Evolutionary conservation across 2,113 vertebrate genomes (phyloP), one percentile per base, ranked within the genome.

Genomic region (Lanius ludovicianus): DNA sequence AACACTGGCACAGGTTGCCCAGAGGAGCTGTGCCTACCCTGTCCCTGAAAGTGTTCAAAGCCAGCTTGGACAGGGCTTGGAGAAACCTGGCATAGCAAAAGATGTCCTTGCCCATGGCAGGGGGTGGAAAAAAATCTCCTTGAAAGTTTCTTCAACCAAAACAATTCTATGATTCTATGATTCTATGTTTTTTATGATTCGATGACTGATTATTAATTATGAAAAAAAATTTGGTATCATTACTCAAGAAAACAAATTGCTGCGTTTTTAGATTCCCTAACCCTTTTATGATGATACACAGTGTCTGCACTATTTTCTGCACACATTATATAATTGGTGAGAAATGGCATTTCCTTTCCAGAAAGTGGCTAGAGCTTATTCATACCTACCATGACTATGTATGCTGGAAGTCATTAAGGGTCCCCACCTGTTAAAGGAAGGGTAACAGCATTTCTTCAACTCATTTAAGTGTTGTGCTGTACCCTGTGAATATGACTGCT

Each of bases 41-140:
- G 53, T 22, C 19, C 20, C 13, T 75, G 78, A 4, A 16, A 65
- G 2, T 24, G 6, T 20, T 3, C 60, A 33, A 46, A 11, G 9
- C 6, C n/a, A 30, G 11, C 14, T 1, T 46, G n/a, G 28, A 53
- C 3, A 2, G 24, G 15, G 17, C 16, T 75, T 22, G 16, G 30
- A 67, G 23, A 7, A 53, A 4, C 5, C 39, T n/a, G 1, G 20
- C 7, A 4, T 11, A 18, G 3, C 15, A 2, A 16, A 30, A 47
- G 5, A 3, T 25, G 16, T 31, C n/a, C 13, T 20, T 75, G n/a
- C 5, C 3, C 13, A 3, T 11, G 20, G 23, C 7, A 68, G 24
- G 3, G 24, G 3, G 4, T 18, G 24, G 11, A 12, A 53, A 37
- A 21, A 31, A 25, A 35, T 35, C 6, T 18, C 18, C 13, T 53